Percentiles rank a stretch among this genome's conserved stretches.
These are phyloP conservation scores for Megaceryle torquata DNA, from an alignment of 2,113 vertebrate species.

Conservation along the genomic window DNA sequence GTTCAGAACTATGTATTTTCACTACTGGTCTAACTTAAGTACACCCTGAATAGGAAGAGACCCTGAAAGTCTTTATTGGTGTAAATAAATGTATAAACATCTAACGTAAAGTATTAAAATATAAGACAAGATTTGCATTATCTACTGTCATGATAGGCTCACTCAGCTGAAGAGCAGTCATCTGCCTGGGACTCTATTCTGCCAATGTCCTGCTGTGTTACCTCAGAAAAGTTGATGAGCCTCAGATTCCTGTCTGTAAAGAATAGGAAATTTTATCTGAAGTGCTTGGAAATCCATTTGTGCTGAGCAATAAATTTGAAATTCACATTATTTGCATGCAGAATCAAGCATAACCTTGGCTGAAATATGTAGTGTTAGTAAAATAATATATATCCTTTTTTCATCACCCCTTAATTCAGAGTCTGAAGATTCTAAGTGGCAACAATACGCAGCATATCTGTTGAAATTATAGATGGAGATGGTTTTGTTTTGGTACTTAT, in stretches of 20 bases:
- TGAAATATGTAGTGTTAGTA: not conserved
- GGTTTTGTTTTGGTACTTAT: not conserved
- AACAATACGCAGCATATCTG: not conserved
- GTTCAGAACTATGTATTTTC: not conserved
- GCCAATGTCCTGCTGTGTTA: not conserved
- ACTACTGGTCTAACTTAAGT: not conserved
- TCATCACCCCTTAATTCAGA: not conserved
- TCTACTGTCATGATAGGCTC: not conserved
- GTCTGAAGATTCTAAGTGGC: not conserved
- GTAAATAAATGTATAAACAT: not conserved
- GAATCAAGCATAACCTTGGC: not conserved
- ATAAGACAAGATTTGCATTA: not conserved
- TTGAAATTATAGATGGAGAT: not conserved
- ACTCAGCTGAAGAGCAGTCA: not conserved
- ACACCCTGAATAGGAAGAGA: not conserved
- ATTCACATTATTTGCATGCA: not conserved
- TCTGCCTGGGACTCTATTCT: rapidly evolving
- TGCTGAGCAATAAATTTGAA: not conserved
- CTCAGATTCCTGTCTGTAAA: not conserved
- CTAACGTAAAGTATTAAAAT: not conserved
- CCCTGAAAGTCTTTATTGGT: not conserved
- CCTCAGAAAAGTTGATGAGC: not conserved
- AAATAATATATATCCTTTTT: not conserved
- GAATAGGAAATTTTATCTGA: not conserved
- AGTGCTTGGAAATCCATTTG: not conserved